A percentile compares a stretch with the other conserved stretches of the same genome.
phyloP scores from a whole-genome alignment of 1,140 invertebrate genomes.

The Papilio dardanus region DNA sequence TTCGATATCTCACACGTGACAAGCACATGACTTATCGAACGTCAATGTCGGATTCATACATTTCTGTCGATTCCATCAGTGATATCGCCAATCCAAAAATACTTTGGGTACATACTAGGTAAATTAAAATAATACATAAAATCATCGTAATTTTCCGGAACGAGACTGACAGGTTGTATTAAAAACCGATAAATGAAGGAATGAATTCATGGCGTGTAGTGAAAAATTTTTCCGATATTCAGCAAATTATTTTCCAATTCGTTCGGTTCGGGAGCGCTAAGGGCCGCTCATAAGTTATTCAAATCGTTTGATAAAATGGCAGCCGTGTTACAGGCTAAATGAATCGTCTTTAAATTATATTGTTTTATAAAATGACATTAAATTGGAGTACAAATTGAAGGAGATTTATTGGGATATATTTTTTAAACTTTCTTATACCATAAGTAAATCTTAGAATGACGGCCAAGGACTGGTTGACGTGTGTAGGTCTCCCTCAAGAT shows the following conservation, averaged over 20 bases:
- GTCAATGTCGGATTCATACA: too few relatives aligned
- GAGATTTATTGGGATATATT: too few relatives aligned
- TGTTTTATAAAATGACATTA: neutral
- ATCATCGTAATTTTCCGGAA: neutral
- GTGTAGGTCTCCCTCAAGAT: too few relatives aligned
- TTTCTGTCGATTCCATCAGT: too few relatives aligned
- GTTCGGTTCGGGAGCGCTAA: neutral
- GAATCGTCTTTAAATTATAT: neutral
- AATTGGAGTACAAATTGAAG: too few relatives aligned
- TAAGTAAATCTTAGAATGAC: too few relatives aligned
- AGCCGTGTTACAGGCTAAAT: neutral
- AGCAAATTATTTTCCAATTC: slow-evolving; percentile 1
- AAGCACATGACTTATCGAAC: too few relatives aligned
- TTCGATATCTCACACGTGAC: too few relatives aligned
- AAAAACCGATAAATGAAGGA: slow-evolving; percentile 14
- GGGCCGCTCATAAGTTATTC: slow-evolving; percentile 14
- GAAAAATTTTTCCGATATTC: slow-evolving; percentile 13
- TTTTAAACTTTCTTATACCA: too few relatives aligned
- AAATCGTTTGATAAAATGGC: slow-evolving; percentile 4
- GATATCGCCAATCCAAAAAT: too few relatives aligned
- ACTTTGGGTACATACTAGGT: too few relatives aligned
- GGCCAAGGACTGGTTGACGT: too few relatives aligned
- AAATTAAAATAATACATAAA: neutral
- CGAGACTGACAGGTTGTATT: neutral
- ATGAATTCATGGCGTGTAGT: neutral